Conservation (phyloP, 2,888 invertebrate genomes). For the Philhelius pedissequus region DNA sequence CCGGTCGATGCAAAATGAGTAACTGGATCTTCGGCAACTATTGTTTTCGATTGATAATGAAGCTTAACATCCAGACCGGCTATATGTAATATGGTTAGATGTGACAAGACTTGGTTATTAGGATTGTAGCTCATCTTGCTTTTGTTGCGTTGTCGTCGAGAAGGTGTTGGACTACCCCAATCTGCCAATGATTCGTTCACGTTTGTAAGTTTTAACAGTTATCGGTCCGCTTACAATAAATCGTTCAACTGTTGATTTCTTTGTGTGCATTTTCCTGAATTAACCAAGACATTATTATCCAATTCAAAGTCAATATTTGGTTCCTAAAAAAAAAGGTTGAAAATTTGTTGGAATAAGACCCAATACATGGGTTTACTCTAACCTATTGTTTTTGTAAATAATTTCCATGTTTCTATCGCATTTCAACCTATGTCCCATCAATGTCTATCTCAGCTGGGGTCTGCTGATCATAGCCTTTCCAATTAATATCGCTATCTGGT, state of each 20-base stretch:
- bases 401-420: conserved; percentile 81
- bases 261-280: conserved; percentile 98
- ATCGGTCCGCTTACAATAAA: conserved; percentile 80
- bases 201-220: conserved; percentile 75
- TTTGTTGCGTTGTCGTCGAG: conserved; percentile 77
- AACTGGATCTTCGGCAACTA: conserved; percentile 82
- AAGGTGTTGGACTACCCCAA: conserved; percentile 81
- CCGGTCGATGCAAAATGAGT: conserved; percentile 75
- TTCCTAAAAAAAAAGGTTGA: conserved; percentile 81
- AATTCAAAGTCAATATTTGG: conserved; percentile 97
- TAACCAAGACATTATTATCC: conserved; percentile 97
- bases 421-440: conserved; percentile 83
- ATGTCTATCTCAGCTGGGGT: conserved; percentile 81
- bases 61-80: conserved; percentile 94
- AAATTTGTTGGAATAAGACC: neutral
- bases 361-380: too few species aligned
- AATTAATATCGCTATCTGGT: conserved; percentile 79
- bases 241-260: conserved; percentile 84
- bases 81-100: conserved; percentile 93
- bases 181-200: conserved; percentile 78
- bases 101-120: conserved; percentile 81
- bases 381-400: conserved; percentile 77
- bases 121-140: conserved; percentile 78
- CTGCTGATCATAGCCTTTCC: conserved; percentile 73
- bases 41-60: conserved; percentile 89